These are phyloP conservation scores for Tauraco hartlaubi DNA, from an alignment of 2,797 vertebrate genomes.

Conservation along the genomic window DNA sequence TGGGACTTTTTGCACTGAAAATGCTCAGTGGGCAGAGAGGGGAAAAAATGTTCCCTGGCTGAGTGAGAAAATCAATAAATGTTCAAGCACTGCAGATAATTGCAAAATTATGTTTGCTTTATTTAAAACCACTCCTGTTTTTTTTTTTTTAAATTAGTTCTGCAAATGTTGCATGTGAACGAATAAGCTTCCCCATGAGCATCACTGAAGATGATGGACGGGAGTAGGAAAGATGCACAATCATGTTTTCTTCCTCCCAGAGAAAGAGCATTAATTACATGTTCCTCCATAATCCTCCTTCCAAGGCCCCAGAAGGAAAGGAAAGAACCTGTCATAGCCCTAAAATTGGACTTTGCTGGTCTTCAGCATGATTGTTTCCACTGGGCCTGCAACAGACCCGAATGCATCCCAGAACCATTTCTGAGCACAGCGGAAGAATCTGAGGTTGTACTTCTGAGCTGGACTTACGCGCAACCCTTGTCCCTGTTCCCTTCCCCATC, in stretches of 20 bases:
- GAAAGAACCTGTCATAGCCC: background rate
- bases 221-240: conserved; percentile 32
- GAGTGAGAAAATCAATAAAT: conserved; percentile 30
- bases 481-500: background rate
- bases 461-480: background rate
- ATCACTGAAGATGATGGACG: conserved; percentile 8
- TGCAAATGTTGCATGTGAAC: conserved; percentile 45
- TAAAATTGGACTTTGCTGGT: background rate
- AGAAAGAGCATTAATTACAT: conserved; percentile 62
- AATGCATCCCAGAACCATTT: background rate
- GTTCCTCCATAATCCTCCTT: conserved; percentile 45
- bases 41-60: background rate
- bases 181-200: conserved; percentile 41
- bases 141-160: conserved; percentile 46
- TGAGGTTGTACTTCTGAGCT: background rate
- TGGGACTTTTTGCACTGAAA: background rate
- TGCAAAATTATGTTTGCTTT: conserved; percentile 14
- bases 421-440: background rate
- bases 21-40: background rate
- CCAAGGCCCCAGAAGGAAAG: conserved; percentile 20
- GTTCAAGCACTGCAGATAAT: conserved; percentile 10
- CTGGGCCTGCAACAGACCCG: background rate
- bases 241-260: conserved; percentile 52
- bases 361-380: conserved; percentile 14
- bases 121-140: background rate